Evolutionary conservation across 2,113 vertebrate genomes (phyloP).

Genomic region (Clupea harengus): DNA sequence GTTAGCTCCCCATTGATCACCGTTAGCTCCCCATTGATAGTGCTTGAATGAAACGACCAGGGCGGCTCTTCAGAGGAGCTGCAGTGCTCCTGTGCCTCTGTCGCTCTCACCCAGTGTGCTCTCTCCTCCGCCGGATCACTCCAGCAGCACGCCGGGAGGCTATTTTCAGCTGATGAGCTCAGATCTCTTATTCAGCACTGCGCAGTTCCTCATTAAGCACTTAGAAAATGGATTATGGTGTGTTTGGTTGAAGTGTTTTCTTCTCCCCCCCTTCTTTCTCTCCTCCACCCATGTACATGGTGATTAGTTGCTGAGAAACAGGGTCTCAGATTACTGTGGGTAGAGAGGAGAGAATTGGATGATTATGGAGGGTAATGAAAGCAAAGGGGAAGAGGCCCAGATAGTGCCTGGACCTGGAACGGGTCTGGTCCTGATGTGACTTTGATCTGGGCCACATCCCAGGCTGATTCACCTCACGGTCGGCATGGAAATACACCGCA

Average conservation of each 20-base stretch:
- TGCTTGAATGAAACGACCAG: background rate
- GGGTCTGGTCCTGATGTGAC: background rate
- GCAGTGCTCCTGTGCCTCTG: background rate
- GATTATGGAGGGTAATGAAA: background rate
- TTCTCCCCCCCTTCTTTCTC: constrained; percentile 7
- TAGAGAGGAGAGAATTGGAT: background rate
- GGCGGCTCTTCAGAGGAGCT: background rate
- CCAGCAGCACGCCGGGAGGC: background rate
- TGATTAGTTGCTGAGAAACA: constrained; percentile 1
- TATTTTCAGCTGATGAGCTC: background rate
- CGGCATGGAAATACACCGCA: background rate
- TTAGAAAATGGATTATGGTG: constrained; percentile 8
- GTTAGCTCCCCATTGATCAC: background rate
- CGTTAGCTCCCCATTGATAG: background rate
- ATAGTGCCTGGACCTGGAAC: background rate
- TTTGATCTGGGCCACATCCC: no score
- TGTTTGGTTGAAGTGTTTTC: constrained; percentile 1
- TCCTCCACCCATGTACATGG: background rate
- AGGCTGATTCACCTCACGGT: background rate
- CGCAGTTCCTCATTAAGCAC: background rate
- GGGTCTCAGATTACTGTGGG: background rate
- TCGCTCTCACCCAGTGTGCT: background rate
- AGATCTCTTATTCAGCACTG: background rate
- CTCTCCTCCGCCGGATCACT: background rate
- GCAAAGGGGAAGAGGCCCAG: background rate